phyloP scores from a whole-genome alignment of 2,113 vertebrate species.

The Aix galericulata region DNA sequence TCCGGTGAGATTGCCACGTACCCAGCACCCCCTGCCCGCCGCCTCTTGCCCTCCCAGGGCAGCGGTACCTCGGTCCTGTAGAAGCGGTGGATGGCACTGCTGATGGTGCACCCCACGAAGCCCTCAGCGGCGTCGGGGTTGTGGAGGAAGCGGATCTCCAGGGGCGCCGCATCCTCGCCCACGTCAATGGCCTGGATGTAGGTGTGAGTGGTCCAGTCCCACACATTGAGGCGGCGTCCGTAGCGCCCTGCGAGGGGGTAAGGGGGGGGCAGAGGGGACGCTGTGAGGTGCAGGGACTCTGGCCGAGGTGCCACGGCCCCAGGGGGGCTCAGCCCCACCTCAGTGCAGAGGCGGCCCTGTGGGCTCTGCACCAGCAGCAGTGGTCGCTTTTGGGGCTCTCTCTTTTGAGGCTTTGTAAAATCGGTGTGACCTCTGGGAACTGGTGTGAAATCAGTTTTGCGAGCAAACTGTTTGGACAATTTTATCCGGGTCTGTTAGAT shows the following conservation, averaged over 20 bases:
- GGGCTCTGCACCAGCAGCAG: neutral
- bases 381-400: neutral
- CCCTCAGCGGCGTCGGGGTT: conserved; percentile 82
- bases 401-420: neutral
- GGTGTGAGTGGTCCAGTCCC: conserved; percentile 89
- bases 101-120: conserved; percentile 89
- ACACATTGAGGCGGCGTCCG: conserved; percentile 81
- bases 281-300: fast-evolving
- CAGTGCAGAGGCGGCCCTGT: neutral
- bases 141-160: conserved; percentile 92
- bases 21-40: neutral
- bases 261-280: neutral
- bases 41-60: fast-evolving
- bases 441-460: neutral
- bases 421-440: neutral
- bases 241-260: conserved; percentile 79
- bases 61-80: conserved; percentile 78
- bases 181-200: conserved; percentile 85
- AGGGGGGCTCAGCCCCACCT: neutral
- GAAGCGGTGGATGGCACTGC: conserved; percentile 85
- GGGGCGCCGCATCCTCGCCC: conserved; percentile 83
- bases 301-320: fast-evolving
- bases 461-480: neutral
- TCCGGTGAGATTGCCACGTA: neutral
- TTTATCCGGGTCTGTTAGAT: fast-evolving